Conservation (phyloP, 2,888 invertebrate genomes). For the Microctonus aethiopoides region DNA sequence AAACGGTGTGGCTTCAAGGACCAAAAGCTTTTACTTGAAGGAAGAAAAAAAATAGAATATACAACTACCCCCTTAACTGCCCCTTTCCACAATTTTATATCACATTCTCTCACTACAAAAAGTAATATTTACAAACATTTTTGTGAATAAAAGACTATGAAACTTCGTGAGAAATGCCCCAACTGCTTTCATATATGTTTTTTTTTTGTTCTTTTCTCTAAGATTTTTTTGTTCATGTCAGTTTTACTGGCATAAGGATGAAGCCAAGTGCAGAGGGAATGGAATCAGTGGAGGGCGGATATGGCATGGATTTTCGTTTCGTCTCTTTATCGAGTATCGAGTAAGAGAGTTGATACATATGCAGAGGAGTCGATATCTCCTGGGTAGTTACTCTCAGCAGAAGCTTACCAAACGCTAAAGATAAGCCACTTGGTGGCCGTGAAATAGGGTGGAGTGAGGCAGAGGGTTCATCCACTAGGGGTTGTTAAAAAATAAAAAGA, state of each 20-base stretch:
- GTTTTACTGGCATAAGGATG: background rate
- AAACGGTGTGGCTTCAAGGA: background rate
- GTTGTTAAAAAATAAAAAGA: conserved; percentile 28
- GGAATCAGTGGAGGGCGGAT: conserved; percentile 5
- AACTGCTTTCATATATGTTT: conserved; percentile 13
- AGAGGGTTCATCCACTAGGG: conserved; percentile 30
- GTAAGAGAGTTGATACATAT: conserved; percentile 55
- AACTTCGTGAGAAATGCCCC: conserved; percentile 20
- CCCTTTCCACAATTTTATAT: background rate
- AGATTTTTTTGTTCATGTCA: conserved; percentile 21
- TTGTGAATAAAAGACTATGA: conserved; percentile 46
- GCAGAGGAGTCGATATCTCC: conserved; percentile 61
- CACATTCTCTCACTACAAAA: conserved; percentile 29
- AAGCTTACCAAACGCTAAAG: conserved; percentile 36
- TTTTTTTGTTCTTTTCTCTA: conserved; percentile 6
- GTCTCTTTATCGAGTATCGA: conserved; percentile 40
- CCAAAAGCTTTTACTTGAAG: background rate
- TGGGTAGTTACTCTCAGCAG: conserved; percentile 52
- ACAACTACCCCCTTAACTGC: background rate
- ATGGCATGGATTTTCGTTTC: conserved; percentile 30
- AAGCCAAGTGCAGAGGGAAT: background rate
- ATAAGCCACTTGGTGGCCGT: conserved; percentile 20
- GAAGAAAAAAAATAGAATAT: background rate
- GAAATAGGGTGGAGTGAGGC: conserved; percentile 30
- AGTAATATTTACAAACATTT: conserved; percentile 57